Conservation (phyloP, 2,113 vertebrate genomes). For the Vireo altiloquus region DNA sequence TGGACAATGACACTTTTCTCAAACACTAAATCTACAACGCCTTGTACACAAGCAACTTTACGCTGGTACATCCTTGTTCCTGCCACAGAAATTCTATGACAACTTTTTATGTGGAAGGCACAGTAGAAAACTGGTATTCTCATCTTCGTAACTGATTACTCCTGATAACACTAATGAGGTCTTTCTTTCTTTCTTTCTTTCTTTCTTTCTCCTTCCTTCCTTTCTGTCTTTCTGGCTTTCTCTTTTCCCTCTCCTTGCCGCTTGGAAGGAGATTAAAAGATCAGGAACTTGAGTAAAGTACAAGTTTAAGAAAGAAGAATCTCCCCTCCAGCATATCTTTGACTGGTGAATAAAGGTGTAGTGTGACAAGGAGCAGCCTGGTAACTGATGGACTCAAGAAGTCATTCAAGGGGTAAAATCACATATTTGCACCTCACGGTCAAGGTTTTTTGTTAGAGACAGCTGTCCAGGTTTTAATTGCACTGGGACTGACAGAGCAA, state of each 20-base stretch:
- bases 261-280: conserved; percentile 42
- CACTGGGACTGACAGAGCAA: not conserved
- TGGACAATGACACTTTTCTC: not conserved
- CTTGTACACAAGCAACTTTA: not conserved
- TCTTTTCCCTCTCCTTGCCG: not conserved
- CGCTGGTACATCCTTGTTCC: not conserved
- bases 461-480: not conserved
- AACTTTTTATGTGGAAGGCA: not conserved
- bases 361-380: not conserved
- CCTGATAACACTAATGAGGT: not conserved
- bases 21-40: not conserved
- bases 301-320: not conserved
- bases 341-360: not conserved
- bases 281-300: not conserved
- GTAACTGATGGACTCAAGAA: not conserved
- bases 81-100: not conserved
- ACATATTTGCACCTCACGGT: not conserved
- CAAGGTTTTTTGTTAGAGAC: not conserved
- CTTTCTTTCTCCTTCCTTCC: no score
- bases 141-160: not conserved
- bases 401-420: not conserved
- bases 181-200: not conserved
- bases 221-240: no score
- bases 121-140: not conserved
- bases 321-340: not conserved